Evolutionary conservation across 2,113 vertebrate species (phyloP), one percentile per base, ranked within the genome.

Genomic region (Mustelus asterias): DNA sequence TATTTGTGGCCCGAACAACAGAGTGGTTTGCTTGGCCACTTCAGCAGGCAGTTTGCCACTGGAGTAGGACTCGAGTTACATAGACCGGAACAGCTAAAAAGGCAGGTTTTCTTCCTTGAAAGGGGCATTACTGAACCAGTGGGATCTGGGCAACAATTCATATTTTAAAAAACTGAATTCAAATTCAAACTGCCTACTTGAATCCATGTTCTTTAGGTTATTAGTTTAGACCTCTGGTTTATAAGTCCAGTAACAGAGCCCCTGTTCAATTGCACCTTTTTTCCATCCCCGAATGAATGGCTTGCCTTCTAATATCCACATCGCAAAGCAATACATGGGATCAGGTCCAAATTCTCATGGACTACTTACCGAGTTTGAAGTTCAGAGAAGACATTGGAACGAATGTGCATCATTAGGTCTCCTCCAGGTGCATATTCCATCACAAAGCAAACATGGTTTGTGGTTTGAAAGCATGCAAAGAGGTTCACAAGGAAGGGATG

Each of bases 331-430:
- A 37, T 93, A 10, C 6, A 37, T 93, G 14, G 60, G 60, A 93
- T 65, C 33, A 60, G 29, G 63, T 33, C 60, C 60, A 93, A 37
- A 92, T 93, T 92, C 89, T 93, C 10, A 72, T 37, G 33, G 89
- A 93, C 33, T 60, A 97, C 98, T 97, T 96, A 99, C 99, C 98
- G 97, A 96, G 99, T 97, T 96, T 98, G 97, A 0, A 97, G 97
- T 96, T 99, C 98, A 0, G 98, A 97, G 97, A 99, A 99, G 96
- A 99, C 98, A 7, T 98, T 97, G 78, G 97, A 98, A 2, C 99
- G 98, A 96, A 99, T 99, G 96, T 98, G 99, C 97, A 99, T 99
- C 99, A 99, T 99, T 65, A 99, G 98, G 97, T 99, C 99, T 0
- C 99, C 99, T 0, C 99, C 99, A 0, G 99, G 98, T 18, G 98